A percentile compares a stretch with the other conserved stretches of the same genome.
Conservation (phyloP, 2,113 vertebrate genomes). For the Chaetorhynchus papuensis region DNA sequence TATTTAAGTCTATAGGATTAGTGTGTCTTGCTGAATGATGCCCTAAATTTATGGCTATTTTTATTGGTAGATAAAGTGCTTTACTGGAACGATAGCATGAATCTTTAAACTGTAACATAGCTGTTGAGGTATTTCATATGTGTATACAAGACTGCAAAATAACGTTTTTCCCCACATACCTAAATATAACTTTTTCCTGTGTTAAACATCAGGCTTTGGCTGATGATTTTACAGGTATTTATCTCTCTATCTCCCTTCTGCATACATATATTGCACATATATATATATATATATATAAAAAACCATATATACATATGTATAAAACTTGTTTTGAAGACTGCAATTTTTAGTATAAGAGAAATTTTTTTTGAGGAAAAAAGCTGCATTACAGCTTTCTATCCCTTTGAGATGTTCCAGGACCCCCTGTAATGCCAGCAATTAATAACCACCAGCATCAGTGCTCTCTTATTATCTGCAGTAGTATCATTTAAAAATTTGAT, state of each 20-base stretch:
- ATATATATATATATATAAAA: neutral
- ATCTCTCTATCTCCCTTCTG: neutral
- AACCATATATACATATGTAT: accelerated
- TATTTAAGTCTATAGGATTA: slow-evolving; percentile 34
- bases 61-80: neutral
- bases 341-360: neutral
- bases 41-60: slow-evolving; percentile 1
- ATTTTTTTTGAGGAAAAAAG: neutral
- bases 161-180: accelerated
- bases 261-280: accelerated
- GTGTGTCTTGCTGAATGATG: neutral
- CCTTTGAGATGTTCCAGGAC: neutral
- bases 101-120: neutral
- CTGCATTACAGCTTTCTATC: neutral
- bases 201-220: neutral
- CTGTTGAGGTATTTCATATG: neutral
- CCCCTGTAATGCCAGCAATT: neutral
- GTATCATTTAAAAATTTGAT: neutral
- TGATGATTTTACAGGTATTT: neutral
- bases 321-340: neutral
- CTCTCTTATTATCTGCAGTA: neutral
- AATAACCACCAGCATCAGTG: neutral
- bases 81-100: neutral
- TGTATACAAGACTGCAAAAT: neutral
- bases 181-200: neutral